These are phyloP conservation scores for Oedothorax gibbosus DNA, from an alignment of 1,140 invertebrate genomes.

Conservation along the genomic window DNA sequence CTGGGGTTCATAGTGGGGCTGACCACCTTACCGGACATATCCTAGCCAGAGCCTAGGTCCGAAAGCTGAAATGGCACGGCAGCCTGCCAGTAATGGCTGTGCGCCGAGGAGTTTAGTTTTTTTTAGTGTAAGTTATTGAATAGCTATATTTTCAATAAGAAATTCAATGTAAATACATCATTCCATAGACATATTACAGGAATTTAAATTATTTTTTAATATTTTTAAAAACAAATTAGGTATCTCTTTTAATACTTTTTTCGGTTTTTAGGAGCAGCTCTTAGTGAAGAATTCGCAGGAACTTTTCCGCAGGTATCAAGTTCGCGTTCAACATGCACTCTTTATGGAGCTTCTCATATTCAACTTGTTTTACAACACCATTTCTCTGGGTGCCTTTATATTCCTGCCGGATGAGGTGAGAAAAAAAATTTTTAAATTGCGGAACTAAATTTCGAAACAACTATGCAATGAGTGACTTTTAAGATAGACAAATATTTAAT, in stretches of 20 bases:
- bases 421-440: not conserved
- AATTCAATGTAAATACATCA: not conserved
- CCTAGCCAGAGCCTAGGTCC: no score
- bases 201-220: no score
- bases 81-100: no score
- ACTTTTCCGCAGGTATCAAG: slow-evolving; percentile 79
- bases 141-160: no score
- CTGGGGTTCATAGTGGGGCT: no score
- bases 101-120: no score
- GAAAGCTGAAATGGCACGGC: no score
- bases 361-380: slow-evolving; percentile 75
- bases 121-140: no score
- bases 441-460: no score
- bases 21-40: no score
- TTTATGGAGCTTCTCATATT: slow-evolving; percentile 81
- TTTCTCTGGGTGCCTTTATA: slow-evolving; percentile 70
- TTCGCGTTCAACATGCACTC: slow-evolving; percentile 80
- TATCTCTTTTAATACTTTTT: not conserved
- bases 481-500: no score
- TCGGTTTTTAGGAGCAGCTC: slow-evolving; percentile 13
- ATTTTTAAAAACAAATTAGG: not conserved
- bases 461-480: no score
- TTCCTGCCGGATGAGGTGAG: slow-evolving; percentile 27
- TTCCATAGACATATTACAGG: not conserved
- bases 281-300: slow-evolving; percentile 76